phyloP scores from a whole-genome alignment of 2,888 invertebrate genomes.

The Drosophila engyochracea region DNA sequence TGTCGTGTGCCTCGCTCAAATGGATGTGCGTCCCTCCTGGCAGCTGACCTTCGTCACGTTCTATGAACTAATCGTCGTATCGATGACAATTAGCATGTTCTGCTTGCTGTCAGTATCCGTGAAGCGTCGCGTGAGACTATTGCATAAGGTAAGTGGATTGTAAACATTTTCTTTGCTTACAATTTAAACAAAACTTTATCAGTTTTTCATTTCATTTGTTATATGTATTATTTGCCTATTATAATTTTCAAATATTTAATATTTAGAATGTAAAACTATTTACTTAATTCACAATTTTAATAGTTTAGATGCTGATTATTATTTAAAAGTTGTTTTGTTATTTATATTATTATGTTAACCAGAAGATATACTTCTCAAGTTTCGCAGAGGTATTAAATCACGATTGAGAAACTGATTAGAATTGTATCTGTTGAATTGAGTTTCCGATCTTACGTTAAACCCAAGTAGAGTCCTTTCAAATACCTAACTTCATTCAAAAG shows the following conservation, averaged over 20 bases:
- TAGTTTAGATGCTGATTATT: not conserved
- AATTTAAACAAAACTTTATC: not conserved
- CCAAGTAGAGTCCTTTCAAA: conserved; percentile 6
- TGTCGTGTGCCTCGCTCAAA: conserved; percentile 40
- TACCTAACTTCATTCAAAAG: conserved; percentile 17
- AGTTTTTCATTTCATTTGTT: not conserved
- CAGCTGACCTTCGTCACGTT: conserved; percentile 53
- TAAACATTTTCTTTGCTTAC: not conserved
- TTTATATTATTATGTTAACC: not conserved
- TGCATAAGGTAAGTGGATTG: conserved; percentile 34
- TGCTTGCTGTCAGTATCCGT: conserved; percentile 52
- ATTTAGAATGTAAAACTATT: not conserved
- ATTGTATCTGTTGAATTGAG: conserved; percentile 12
- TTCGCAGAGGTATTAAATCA: not conserved
- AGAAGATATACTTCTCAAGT: not conserved
- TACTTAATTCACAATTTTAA: not conserved
- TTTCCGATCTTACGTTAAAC: not conserved
- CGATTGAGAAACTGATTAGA: too few species aligned
- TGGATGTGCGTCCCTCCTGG: conserved; percentile 58
- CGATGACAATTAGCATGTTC: conserved; percentile 58
- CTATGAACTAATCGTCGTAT: conserved; percentile 50
- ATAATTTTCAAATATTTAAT: not conserved
- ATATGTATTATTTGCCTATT: not conserved
- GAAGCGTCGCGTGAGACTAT: conserved; percentile 26
- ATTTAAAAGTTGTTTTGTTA: not conserved